phyloP scores from a whole-genome alignment of 2,888 invertebrate species.

The Cephus pygmeus region DNA sequence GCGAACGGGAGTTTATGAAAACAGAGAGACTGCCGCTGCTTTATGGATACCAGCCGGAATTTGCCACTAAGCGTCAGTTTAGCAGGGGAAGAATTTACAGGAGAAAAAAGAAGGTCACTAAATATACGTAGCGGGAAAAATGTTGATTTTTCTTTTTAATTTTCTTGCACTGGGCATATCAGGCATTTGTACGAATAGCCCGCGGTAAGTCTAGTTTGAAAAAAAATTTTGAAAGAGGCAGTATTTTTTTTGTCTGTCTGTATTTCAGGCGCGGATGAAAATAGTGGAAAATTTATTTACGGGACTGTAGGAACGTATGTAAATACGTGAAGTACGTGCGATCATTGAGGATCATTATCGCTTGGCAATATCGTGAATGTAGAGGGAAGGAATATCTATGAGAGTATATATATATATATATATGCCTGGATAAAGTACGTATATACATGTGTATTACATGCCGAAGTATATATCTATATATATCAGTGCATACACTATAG shows the following conservation, averaged over 20 bases:
- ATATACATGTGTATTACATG: too few species aligned
- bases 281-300: neutral
- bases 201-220: neutral
- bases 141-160: neutral
- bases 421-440: too few species aligned
- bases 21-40: constrained; percentile 21
- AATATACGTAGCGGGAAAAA: neutral
- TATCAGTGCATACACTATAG: neutral
- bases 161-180: neutral
- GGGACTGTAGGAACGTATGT: neutral
- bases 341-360: constrained; percentile 27
- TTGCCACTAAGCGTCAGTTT: neutral
- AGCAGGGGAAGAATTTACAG: neutral
- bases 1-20: constrained; percentile 39
- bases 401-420: too few species aligned
- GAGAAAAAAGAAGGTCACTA: neutral
- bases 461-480: too few species aligned
- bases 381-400: neutral
- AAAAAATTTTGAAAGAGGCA: neutral
- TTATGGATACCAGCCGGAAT: constrained; percentile 1
- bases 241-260: neutral
- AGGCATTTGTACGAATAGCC: too few species aligned
- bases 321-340: constrained; percentile 4
- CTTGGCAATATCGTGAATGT: neutral
- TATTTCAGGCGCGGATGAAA: neutral